These are phyloP conservation scores for Thaleichthys pacificus DNA, from an alignment of 2,797 vertebrate genomes.

Conservation along the genomic window DNA sequence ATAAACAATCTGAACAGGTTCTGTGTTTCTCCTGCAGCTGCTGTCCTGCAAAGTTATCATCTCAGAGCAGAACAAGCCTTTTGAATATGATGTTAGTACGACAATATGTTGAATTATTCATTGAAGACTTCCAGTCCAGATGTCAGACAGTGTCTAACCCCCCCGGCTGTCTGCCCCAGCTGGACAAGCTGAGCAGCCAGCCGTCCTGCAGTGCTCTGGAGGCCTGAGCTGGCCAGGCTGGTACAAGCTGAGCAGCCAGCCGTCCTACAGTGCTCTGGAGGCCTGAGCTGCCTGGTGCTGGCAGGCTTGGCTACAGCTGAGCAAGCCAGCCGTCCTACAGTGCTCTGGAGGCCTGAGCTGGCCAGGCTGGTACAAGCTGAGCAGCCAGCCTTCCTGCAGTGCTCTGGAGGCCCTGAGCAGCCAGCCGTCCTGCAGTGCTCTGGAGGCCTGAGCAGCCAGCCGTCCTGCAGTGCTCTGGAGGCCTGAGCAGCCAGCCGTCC, in stretches of 20 bases:
- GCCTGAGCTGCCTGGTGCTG: conserved; percentile 13
- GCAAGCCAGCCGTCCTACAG: not conserved
- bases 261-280: not conserved
- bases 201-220: not conserved
- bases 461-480: no score
- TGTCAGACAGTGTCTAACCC: not conserved
- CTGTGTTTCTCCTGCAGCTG: not conserved
- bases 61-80: not conserved
- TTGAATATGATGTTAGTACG: no score
- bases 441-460: conserved; percentile 11
- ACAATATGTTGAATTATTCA: not conserved
- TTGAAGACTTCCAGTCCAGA: not conserved
- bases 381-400: not conserved
- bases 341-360: conserved; percentile 5
- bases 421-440: not conserved
- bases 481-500: no score
- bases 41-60: not conserved
- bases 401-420: not conserved
- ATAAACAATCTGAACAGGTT: no score
- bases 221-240: conserved; percentile 15
- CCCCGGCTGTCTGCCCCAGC: no score
- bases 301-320: no score
- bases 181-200: no score
- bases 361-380: not conserved
- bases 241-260: conserved; percentile 19